Percentiles rank a stretch among this genome's conserved stretches.
phyloP scores from a whole-genome alignment of 2,797 vertebrate genomes.

The Paguma larvata region DNA sequence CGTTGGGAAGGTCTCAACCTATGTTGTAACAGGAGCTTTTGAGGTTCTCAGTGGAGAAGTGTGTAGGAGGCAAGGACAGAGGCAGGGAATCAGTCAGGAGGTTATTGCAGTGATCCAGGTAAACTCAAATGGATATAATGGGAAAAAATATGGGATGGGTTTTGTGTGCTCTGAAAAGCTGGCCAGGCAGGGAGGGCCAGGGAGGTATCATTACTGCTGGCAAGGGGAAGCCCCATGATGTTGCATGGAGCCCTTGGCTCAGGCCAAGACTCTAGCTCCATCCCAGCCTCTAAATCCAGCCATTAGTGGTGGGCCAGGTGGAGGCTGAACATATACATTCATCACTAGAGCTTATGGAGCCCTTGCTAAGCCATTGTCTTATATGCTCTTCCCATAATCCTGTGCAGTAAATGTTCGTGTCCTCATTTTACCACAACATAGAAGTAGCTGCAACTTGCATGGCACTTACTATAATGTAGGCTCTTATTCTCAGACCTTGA shows the following conservation, averaged over 20 bases:
- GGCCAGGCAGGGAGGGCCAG: neutral
- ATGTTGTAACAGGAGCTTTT: neutral
- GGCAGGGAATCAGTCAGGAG: neutral
- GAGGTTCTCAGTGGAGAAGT: neutral
- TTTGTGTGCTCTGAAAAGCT: neutral
- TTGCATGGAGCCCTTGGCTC: neutral
- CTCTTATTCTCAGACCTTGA: conserved; percentile 16
- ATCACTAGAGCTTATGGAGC: neutral
- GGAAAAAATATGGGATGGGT: neutral
- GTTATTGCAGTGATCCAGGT: neutral
- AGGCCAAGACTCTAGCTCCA: neutral
- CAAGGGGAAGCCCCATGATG: neutral
- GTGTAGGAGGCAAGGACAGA: neutral
- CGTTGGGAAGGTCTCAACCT: neutral
- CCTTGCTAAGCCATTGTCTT: neutral
- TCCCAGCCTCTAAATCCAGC: neutral
- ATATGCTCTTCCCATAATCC: neutral
- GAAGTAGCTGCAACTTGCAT: neutral
- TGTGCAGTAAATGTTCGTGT: neutral
- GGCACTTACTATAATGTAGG: neutral
- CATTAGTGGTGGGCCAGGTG: neutral
- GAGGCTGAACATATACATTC: neutral
- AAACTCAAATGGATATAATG: conserved; percentile 1
- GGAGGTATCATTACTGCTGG: neutral
- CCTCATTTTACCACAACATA: neutral